A percentile compares a stretch with the other conserved stretches of the same genome.
Evolutionary conservation across 2,113 vertebrate genomes (phyloP).

Genomic region (Cyrtonyx montezumae): DNA sequence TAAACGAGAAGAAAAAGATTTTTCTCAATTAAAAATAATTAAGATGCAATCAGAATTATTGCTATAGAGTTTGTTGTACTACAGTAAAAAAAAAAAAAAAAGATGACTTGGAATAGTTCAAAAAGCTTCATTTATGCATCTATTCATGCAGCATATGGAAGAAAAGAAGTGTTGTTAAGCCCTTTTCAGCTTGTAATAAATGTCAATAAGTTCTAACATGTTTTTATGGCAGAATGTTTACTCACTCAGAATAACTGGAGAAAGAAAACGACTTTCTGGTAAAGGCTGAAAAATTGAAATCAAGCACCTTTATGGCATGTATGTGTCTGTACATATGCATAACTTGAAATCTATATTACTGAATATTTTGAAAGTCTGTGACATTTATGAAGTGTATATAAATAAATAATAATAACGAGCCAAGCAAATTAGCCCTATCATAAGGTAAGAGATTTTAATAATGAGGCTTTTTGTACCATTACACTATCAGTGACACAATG

Average conservation of each 20-base stretch:
- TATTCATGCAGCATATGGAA: neutral
- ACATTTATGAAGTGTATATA: neutral
- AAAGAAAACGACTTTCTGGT: neutral
- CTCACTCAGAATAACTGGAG: neutral
- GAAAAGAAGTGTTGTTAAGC: neutral
- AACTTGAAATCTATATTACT: neutral
- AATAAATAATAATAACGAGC: neutral
- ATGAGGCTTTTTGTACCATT: neutral
- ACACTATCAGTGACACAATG: neutral
- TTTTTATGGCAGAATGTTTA: neutral
- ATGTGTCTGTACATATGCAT: neutral
- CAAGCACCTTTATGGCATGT: neutral
- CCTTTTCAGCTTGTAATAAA: constrained; percentile 31
- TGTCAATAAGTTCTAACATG: neutral
- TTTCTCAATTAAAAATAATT: constrained; percentile 3
- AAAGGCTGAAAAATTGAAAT: neutral
- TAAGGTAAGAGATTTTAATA: neutral
- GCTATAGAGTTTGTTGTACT: neutral
- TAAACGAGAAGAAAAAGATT: neutral
- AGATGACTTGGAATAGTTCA: neutral
- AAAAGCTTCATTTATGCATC: neutral
- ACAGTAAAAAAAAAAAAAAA: neutral
- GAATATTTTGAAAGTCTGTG: neutral
- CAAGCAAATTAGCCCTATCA: neutral
- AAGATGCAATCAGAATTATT: neutral